These are phyloP conservation scores for Acrocephalus scirpaceus DNA, from an alignment of 2,797 vertebrate genomes.

Conservation along the genomic window DNA sequence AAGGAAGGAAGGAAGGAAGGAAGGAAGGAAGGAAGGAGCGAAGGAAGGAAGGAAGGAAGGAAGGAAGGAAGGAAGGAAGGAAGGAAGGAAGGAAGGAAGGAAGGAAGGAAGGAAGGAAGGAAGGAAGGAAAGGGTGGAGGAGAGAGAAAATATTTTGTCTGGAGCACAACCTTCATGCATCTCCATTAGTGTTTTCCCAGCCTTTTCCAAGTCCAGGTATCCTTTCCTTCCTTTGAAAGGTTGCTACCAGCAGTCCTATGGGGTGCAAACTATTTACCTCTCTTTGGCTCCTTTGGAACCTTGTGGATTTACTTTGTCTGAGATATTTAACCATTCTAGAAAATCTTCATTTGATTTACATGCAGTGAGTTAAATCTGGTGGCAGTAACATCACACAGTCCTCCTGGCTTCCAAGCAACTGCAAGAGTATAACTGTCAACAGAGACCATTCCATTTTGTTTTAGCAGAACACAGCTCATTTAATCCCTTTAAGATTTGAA, in stretches of 20 bases:
- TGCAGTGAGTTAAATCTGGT: background rate
- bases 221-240: background rate
- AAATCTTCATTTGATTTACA: background rate
- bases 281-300: background rate
- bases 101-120: fast-evolving
- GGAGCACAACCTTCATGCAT: background rate
- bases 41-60: too few relatives aligned
- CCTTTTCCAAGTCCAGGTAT: background rate
- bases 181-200: background rate
- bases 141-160: background rate
- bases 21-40: background rate
- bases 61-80: background rate
- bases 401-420: background rate
- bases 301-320: background rate
- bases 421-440: background rate
- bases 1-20: background rate
- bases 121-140: too few relatives aligned
- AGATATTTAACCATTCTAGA: background rate
- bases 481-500: background rate
- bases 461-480: background rate
- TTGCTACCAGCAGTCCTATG: background rate
- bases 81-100: too few relatives aligned
- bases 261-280: background rate
- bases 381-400: background rate
- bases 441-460: background rate